Conservation (phyloP, 2,113 vertebrate species). For the Ursus arctos region DNA sequence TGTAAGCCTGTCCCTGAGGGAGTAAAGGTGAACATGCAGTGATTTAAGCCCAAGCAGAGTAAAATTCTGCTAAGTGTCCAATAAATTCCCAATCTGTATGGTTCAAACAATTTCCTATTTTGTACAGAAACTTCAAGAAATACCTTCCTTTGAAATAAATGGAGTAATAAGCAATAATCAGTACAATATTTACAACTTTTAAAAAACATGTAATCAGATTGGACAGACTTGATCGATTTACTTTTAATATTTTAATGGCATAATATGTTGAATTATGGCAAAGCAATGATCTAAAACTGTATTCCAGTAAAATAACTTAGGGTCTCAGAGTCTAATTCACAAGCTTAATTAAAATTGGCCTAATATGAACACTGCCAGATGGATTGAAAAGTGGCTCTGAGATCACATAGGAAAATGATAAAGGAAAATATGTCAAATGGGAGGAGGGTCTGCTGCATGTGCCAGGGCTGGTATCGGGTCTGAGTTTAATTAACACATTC, state of each 20-base stretch:
- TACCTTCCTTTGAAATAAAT: constrained; percentile 65
- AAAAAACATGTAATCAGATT: constrained; percentile 49
- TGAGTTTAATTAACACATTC: constrained; percentile 69
- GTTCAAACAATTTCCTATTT: constrained; percentile 28
- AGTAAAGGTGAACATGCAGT: not conserved
- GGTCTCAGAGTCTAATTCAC: constrained; percentile 67
- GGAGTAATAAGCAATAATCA: constrained; percentile 41
- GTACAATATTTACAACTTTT: constrained; percentile 55
- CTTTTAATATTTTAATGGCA: constrained; percentile 73
- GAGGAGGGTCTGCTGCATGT: not conserved
- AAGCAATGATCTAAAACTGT: constrained; percentile 60
- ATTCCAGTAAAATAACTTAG: constrained; percentile 59
- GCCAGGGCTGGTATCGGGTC: not conserved
- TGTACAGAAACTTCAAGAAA: constrained; percentile 55
- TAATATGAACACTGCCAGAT: constrained; percentile 69
- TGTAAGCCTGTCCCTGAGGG: not conserved
- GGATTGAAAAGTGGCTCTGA: constrained; percentile 68
- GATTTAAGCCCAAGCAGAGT: not conserved
- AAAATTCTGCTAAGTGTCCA: not conserved
- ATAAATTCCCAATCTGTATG: not conserved
- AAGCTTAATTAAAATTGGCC: constrained; percentile 78
- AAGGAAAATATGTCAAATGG: constrained; percentile 58
- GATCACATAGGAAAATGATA: constrained; percentile 67
- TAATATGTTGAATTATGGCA: constrained; percentile 59
- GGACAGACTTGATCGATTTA: constrained; percentile 46